phyloP scores from a whole-genome alignment of 2,888 invertebrate genomes.

The Brenthis daphne region DNA sequence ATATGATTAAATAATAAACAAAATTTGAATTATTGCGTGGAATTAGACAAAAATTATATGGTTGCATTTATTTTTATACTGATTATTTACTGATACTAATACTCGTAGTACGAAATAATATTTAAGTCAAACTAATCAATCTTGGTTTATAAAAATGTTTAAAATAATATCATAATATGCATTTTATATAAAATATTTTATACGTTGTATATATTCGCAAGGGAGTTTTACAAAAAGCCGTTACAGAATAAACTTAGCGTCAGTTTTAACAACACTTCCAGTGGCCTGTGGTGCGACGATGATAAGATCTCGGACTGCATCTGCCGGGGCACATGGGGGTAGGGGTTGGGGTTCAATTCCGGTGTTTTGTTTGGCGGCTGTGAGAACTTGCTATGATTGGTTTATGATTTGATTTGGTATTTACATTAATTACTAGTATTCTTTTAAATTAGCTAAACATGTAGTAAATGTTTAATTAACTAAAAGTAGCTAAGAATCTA shows the following conservation, averaged over 20 bases:
- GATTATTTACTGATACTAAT: too few relatives aligned
- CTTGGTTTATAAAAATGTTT: too few relatives aligned
- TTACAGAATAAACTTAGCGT: conserved; percentile 73
- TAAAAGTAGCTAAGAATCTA: not conserved
- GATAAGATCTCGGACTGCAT: conserved; percentile 78
- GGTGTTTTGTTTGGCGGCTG: conserved; percentile 69
- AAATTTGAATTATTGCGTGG: too few relatives aligned
- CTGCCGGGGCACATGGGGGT: conserved; percentile 60
- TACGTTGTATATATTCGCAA: conserved; percentile 35
- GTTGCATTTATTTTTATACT: too few relatives aligned
- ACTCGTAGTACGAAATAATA: too few relatives aligned
- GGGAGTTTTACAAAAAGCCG: conserved; percentile 64
- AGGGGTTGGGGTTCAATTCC: conserved; percentile 71
- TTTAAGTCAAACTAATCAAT: too few relatives aligned
- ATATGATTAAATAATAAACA: not conserved
- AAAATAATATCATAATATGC: not conserved
- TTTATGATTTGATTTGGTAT: conserved; percentile 67
- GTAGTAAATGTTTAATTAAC: not conserved
- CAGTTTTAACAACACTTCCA: conserved; percentile 67
- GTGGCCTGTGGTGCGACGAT: conserved; percentile 73
- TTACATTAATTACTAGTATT: conserved; percentile 30
- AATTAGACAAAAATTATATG: too few relatives aligned
- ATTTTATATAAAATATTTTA: conserved; percentile 4
- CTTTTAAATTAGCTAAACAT: not conserved
- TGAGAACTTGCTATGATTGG: conserved; percentile 72